Conservation (phyloP, 2,888 invertebrate species). For the Agonopterix heracliana region DNA sequence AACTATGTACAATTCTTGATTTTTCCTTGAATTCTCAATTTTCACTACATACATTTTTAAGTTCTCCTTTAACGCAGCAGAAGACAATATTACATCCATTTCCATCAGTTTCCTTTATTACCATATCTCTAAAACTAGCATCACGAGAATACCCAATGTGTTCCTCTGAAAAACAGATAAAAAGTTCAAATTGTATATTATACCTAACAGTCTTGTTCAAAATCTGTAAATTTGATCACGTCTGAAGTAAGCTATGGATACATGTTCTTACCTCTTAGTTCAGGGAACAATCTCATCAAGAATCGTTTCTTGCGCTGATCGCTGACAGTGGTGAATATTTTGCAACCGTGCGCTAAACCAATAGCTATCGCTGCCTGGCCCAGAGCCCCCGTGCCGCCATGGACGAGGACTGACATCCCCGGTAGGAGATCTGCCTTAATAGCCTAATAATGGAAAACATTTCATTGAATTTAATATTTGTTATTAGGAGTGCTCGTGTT, state of each 20-base stretch:
- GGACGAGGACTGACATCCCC: conserved; percentile 17
- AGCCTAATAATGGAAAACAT: conserved; percentile 6
- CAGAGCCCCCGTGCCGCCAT: conserved; percentile 24
- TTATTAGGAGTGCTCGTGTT: neutral
- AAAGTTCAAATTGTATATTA: neutral
- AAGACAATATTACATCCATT: conserved; percentile 41
- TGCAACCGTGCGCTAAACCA: conserved; percentile 20
- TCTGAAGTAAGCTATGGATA: neutral
- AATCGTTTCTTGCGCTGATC: conserved; percentile 30
- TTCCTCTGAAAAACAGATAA: conserved; percentile 27
- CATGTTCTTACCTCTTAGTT: conserved; percentile 32
- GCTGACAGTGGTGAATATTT: conserved; percentile 40
- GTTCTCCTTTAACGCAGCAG: conserved; percentile 28
- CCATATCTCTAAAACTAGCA: conserved; percentile 38
- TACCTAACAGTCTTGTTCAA: neutral
- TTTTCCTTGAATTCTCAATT: too few species aligned
- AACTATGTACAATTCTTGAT: neutral
- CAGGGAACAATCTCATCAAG: conserved; percentile 31
- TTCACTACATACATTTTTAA: conserved; percentile 37
- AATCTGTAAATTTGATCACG: neutral
- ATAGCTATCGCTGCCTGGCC: conserved; percentile 35
- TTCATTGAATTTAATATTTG: neutral
- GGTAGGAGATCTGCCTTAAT: conserved; percentile 7
- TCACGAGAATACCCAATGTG: conserved; percentile 49
- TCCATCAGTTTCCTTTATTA: conserved; percentile 31